Conservation (phyloP, 2,113 vertebrate species). For the Microtus pennsylvanicus region DNA sequence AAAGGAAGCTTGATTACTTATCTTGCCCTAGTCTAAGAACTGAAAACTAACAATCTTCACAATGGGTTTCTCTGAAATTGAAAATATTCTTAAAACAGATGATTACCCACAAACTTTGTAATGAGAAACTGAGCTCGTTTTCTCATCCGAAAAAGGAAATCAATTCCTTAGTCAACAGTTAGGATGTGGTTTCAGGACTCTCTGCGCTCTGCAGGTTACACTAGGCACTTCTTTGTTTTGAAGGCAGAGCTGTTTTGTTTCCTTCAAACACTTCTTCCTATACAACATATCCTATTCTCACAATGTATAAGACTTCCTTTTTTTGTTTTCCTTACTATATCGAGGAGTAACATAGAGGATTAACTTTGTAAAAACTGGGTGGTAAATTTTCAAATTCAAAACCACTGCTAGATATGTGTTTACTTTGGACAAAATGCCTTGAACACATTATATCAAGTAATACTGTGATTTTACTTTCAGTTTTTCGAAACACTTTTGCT, state of each 20-base stretch:
- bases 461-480: neutral
- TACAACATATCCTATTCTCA: accelerated
- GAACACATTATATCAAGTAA: neutral
- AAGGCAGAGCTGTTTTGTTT: neutral
- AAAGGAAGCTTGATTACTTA: neutral
- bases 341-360: neutral
- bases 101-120: neutral
- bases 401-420: neutral
- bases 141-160: neutral
- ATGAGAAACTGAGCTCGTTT: neutral
- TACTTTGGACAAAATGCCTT: neutral
- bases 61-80: neutral
- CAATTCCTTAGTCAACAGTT: neutral
- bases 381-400: neutral
- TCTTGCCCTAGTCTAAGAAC: too few relatives aligned
- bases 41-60: neutral
- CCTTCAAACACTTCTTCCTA: neutral
- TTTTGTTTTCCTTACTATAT: neutral
- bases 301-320: neutral
- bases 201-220: neutral
- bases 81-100: neutral
- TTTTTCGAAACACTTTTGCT: neutral
- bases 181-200: neutral
- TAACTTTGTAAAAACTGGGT: neutral
- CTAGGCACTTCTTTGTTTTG: neutral